Conservation (phyloP, 2,797 vertebrate species). For the Macropodus opercularis region DNA sequence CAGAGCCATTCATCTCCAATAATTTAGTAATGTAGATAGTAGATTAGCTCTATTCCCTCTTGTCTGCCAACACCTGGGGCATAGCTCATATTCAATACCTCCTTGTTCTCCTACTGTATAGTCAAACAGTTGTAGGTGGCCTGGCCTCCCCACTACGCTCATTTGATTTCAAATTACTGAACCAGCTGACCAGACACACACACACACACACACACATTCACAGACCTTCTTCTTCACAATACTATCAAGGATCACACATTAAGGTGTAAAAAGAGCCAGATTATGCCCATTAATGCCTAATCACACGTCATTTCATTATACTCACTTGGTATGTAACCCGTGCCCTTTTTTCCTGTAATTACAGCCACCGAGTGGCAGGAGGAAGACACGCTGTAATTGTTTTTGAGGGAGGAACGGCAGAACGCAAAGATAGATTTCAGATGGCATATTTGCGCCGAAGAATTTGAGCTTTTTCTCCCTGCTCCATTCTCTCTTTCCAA, state of each 20-base stretch:
- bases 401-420: constrained; percentile 70
- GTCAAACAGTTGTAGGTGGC: constrained; percentile 68
- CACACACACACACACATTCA: constrained; percentile 5
- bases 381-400: constrained; percentile 75
- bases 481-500: constrained; percentile 58
- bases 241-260: constrained; percentile 51
- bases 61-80: constrained; percentile 72
- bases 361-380: constrained; percentile 64
- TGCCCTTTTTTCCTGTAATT: constrained; percentile 76
- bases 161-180: constrained; percentile 72
- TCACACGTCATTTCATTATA: constrained; percentile 68
- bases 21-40: constrained; percentile 82
- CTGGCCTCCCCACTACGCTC: constrained; percentile 50
- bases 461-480: constrained; percentile 73
- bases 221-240: constrained; percentile 28
- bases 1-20: constrained; percentile 82
- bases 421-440: constrained; percentile 88
- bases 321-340: constrained; percentile 68
- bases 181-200: constrained; percentile 60
- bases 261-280: constrained; percentile 63
- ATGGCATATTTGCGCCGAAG: constrained; percentile 90
- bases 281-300: constrained; percentile 70
- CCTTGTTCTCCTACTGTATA: constrained; percentile 67
- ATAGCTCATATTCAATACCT: constrained; percentile 68
- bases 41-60: constrained; percentile 80